These are phyloP conservation scores for Montipora capricornis DNA, from an alignment of 64 coral and sea anemone genomes.

Conservation along the genomic window DNA sequence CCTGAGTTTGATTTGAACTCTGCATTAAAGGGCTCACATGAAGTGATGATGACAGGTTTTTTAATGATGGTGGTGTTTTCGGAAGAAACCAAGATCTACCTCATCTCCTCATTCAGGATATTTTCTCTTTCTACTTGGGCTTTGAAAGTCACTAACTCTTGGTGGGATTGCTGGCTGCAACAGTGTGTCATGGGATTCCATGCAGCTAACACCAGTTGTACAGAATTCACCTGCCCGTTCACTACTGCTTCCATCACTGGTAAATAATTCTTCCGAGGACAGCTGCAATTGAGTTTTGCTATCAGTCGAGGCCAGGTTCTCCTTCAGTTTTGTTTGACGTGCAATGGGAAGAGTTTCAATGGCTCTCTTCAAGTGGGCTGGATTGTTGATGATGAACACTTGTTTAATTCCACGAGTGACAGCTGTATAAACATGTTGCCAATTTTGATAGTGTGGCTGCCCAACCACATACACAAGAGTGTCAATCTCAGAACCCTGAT, in stretches of 20 bases:
- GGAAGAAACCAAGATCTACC: background rate
- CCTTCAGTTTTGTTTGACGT: constrained; percentile 54
- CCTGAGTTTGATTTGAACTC: background rate
- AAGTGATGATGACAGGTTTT: background rate
- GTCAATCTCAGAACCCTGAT: constrained; percentile 68
- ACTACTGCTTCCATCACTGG: no score
- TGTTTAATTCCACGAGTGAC: constrained; percentile 51
- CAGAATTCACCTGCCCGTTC: background rate
- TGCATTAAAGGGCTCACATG: background rate
- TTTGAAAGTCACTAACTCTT: background rate
- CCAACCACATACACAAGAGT: constrained; percentile 70
- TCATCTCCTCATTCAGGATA: background rate
- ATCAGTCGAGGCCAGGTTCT: background rate
- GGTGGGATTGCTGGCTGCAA: background rate
- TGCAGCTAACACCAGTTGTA: background rate
- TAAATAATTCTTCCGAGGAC: no score
- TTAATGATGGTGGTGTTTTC: background rate
- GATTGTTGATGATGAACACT: constrained; percentile 53
- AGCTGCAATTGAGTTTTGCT: no score
- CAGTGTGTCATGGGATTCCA: background rate
- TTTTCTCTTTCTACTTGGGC: background rate
- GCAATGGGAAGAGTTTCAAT: background rate
- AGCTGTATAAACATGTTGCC: constrained; percentile 78
- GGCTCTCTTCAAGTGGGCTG: background rate
- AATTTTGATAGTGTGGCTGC: constrained; percentile 32